Conservation (phyloP, 2,113 vertebrate genomes). For the Microcebus ravelobensis region DNA sequence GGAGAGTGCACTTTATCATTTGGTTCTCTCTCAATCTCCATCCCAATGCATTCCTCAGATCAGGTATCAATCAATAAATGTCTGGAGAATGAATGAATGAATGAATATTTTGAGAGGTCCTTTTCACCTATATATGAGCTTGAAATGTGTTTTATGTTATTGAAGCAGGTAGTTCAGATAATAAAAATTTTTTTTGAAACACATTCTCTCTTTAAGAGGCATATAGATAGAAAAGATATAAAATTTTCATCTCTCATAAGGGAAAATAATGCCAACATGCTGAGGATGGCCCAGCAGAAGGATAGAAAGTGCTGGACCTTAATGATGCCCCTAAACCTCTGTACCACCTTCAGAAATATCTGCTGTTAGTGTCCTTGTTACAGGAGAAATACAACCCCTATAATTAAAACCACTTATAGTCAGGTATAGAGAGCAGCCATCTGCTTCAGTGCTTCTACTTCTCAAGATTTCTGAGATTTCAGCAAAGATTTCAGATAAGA, state of each 20-base stretch:
- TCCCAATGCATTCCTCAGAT: neutral
- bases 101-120: neutral
- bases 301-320: neutral
- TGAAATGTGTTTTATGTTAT: slow-evolving; percentile 6
- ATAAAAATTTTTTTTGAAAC: neutral
- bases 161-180: neutral
- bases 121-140: slow-evolving; percentile 23
- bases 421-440: neutral
- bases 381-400: neutral
- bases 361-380: neutral
- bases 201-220: slow-evolving; percentile 22
- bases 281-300: neutral
- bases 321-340: neutral
- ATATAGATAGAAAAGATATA: neutral
- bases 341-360: neutral
- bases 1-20: neutral
- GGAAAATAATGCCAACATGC: neutral
- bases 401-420: neutral
- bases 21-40: neutral
- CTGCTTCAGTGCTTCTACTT: neutral
- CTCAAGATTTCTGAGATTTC: neutral
- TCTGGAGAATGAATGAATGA: slow-evolving; percentile 15
- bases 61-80: neutral
- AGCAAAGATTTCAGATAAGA: neutral
- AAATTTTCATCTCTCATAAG: neutral